Evolutionary conservation across 2,797 vertebrate genomes (phyloP), one percentile per base, ranked within the genome.

Genomic region (Silurus lanzhouensis): DNA sequence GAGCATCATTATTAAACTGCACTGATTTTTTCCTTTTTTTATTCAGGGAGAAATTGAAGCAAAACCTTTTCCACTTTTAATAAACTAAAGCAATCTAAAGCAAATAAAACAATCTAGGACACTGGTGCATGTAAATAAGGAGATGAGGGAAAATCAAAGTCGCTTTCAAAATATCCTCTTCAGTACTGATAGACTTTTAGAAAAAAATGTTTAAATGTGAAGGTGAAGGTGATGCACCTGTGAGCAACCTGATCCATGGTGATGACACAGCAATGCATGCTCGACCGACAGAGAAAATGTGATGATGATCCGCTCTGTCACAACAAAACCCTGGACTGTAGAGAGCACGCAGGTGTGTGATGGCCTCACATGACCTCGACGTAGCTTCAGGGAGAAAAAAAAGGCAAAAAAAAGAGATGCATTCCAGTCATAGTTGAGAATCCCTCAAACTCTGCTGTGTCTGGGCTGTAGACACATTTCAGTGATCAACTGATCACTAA

Each of bases 321-420:
- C 92, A 94, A 93, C 93, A 94, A 93, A 81, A 92, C 87, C 88
- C 79, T 27, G 71, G 63, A 68, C 76, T 89, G 85, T 82, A 83
- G 86, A 90, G 90, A 87, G 88, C 78, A 84, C 90, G 90, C 93
- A 95, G 93, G 93, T 95, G 95, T 94, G 92, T 88, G 89, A n/a
- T 81, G 81, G 71, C 84, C 87, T 88, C 72, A 76, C n/a, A 72
- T 88, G 85, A 85, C 87, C 86, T 84, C 67, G 74, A 27, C 17
- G n/a, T 77, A 72, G 20, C 81, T 79, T 79, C 57, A 17, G 27
- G 63, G 38, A 14, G 25, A 5, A 14, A 22, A 52, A 81, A n/a
- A 46, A n/a, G 1, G 58, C 27, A 57, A 76, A 75, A 31, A 58
- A 72, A 22, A 75, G 60, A 44, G 22, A 52, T 48, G 64, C 13